These are phyloP conservation scores for Electrona antarctica DNA, from an alignment of 2,113 vertebrate genomes.

Conservation along the genomic window DNA sequence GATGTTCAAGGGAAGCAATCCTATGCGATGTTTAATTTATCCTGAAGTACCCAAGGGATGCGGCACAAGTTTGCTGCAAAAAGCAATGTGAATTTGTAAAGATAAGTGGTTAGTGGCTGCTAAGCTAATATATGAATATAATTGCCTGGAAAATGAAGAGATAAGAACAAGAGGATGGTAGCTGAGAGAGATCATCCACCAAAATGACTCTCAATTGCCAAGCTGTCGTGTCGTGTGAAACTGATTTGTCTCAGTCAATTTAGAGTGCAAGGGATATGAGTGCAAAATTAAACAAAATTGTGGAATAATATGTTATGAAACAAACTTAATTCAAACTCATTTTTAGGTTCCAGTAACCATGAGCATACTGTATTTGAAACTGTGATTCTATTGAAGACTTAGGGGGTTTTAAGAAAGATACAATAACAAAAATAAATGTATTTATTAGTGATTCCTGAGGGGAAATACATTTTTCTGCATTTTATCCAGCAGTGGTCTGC, in stretches of 20 bases:
- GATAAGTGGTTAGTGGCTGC: conserved; percentile 38
- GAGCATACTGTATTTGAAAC: neutral
- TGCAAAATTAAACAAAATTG: conserved; percentile 43
- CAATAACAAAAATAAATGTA: too few relatives aligned
- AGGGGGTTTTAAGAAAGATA: neutral
- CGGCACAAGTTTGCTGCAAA: conserved; percentile 46
- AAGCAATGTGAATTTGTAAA: conserved; percentile 34
- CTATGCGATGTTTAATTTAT: conserved; percentile 45
- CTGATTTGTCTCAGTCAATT: conserved; percentile 37
- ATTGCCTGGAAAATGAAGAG: conserved; percentile 36
- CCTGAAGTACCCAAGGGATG: conserved; percentile 27
- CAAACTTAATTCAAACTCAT: neutral
- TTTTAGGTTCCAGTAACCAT: neutral
- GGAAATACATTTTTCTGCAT: too few relatives aligned
- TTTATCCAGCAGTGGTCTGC: too few relatives aligned
- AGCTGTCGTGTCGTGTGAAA: conserved; percentile 10
- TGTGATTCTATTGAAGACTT: neutral
- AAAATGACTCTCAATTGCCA: conserved; percentile 9
- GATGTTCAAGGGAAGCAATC: conserved; percentile 13
- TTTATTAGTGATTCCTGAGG: too few relatives aligned
- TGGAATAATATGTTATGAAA: neutral
- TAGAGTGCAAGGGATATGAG: conserved; percentile 25
- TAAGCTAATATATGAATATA: conserved; percentile 45
- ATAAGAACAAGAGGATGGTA: conserved; percentile 6
- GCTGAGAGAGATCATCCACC: conserved; percentile 10